Evolutionary conservation across 2,797 vertebrate genomes (phyloP), one percentile per base, ranked within the genome.

Genomic region (Gallirallus australis): DNA sequence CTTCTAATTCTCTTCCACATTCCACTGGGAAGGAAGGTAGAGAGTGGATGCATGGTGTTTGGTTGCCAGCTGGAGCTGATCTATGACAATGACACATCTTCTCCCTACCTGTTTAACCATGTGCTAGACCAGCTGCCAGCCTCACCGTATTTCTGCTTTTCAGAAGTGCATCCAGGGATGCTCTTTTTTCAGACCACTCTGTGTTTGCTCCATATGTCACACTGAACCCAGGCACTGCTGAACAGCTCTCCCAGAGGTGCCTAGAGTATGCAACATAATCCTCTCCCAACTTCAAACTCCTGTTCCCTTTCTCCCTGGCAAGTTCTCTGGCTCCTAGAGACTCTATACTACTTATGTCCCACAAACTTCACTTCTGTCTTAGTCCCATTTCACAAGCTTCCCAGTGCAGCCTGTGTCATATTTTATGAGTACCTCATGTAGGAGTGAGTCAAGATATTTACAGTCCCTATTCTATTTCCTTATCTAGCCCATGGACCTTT

Each of bases 381-480:
- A 37, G 14, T 56, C 17, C 6, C 0, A 0, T 78, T 78, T 56
- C 0, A 0, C 12, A 89, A 54, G 7, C 3, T 71, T 9, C 37
- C 40, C 23, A 37, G 20, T 8, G 23, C 14, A 73, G 7, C n/a
- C 21, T 40, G 5, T 40, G 27, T 20, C 11, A 5, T 3, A 27
- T 11, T 39, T 56, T 77, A 33, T 35, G 24, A 91, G 30, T 7
- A 7, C 9, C 2, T 28, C 39, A 35, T 17, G 6, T 3, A 77
- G 7, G 15, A 23, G 17, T 56, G 18, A 70, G 31, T 37, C 23
- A 68, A 71, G 24, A 66, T 1, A 45, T 7, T 11, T 12, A 7
- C 7, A 53, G 20, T 10, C 33, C 13, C 2, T 60, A 27, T 33
- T 42, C 37, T 53, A 39, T 6, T 70, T 16, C 9, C 11, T 57